A percentile compares a stretch with the other conserved stretches of the same genome.
Evolutionary conservation across 2,888 invertebrate species (phyloP).

Genomic region (Neoscelio sp.): DNA sequence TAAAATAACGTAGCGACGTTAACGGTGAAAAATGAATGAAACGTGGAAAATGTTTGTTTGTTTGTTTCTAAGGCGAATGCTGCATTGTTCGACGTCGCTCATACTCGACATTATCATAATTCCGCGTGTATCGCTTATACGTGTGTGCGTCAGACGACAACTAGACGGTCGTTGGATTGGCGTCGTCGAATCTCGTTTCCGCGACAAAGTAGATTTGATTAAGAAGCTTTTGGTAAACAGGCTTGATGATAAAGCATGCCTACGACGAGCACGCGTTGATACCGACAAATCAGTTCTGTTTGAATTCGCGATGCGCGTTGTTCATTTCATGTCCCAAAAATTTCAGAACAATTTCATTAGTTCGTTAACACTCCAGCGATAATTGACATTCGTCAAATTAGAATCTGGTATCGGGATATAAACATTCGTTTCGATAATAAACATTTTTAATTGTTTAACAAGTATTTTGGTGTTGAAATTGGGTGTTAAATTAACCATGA

Average conservation of each 20-base stretch:
- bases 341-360: constrained; percentile 3
- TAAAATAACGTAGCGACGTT: too few relatives aligned
- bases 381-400: too few relatives aligned
- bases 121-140: background rate
- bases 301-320: constrained; percentile 21
- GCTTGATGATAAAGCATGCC: constrained; percentile 70
- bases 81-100: background rate
- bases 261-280: constrained; percentile 32
- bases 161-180: constrained; percentile 33
- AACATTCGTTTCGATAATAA: too few relatives aligned
- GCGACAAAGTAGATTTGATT: constrained; percentile 71
- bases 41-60: constrained; percentile 19
- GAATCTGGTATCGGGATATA: too few relatives aligned
- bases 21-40: constrained; percentile 14
- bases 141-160: constrained; percentile 8
- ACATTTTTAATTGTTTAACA: constrained; percentile 20
- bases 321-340: constrained; percentile 23
- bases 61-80: constrained; percentile 11
- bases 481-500: constrained; percentile 40
- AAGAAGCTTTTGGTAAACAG: constrained; percentile 70
- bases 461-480: constrained; percentile 20
- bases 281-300: constrained; percentile 14
- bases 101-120: constrained; percentile 13
- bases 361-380: constrained; percentile 6
- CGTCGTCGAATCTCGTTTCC: constrained; percentile 56